These are phyloP conservation scores for Prorops nasuta DNA, from an alignment of 1,140 invertebrate genomes.

Conservation along the genomic window DNA sequence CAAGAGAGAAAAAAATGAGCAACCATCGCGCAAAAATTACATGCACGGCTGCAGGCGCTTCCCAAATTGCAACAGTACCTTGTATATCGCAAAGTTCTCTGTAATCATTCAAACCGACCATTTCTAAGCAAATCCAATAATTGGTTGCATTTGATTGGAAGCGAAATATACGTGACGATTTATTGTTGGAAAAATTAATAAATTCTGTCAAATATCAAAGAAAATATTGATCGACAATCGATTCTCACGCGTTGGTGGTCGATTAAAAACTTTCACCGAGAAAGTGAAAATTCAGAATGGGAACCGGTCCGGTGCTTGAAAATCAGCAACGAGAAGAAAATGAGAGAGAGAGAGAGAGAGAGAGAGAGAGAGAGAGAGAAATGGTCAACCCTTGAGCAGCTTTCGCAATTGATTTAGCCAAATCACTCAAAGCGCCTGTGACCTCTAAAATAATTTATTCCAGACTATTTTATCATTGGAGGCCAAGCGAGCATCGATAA, in stretches of 20 bases:
- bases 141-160: too few relatives aligned
- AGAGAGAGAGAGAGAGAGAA: background rate
- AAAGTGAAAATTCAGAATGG: background rate
- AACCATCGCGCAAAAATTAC: background rate
- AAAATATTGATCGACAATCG: too few relatives aligned
- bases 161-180: too few relatives aligned
- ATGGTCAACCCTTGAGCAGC: background rate
- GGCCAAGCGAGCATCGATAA: slow-evolving; percentile 5
- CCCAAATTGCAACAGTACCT: background rate
- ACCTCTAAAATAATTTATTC: slow-evolving; percentile 8
- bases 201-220: too few relatives aligned
- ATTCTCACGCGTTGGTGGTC: too few relatives aligned
- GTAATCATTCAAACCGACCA: too few relatives aligned
- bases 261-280: too few relatives aligned
- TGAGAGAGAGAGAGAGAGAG: background rate
- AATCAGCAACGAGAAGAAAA: too few relatives aligned
- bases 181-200: too few relatives aligned
- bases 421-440: background rate
- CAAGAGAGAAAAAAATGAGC: background rate
- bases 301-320: too few relatives aligned
- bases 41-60: background rate
- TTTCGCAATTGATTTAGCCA: background rate
- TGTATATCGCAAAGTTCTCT: slow-evolving; percentile 4
- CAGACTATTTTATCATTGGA: slow-evolving; percentile 3
- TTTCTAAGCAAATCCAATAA: too few relatives aligned